These are phyloP conservation scores for Camelus bactrianus DNA, from an alignment of 2,113 vertebrate species.

Conservation along the genomic window DNA sequence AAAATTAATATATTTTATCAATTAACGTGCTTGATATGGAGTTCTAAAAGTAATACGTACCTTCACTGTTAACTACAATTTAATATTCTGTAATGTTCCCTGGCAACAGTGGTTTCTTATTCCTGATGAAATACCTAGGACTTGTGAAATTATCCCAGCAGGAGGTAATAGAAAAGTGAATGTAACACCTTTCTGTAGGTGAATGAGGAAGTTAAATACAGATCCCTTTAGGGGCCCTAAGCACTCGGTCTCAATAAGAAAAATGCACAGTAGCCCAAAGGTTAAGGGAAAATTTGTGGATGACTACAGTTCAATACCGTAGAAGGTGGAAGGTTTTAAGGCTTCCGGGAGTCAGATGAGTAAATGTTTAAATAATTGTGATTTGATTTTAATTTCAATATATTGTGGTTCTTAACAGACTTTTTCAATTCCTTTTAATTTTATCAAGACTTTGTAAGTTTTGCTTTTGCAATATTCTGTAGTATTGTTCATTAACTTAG, in stretches of 20 bases:
- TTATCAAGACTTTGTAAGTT: not conserved
- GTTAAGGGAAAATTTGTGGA: not conserved
- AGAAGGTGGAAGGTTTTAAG: not conserved
- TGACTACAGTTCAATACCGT: not conserved
- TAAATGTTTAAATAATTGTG: not conserved
- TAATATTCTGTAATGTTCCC: slow-evolving; percentile 34
- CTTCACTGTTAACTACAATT: not conserved
- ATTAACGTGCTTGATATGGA: not conserved
- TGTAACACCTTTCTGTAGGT: slow-evolving; percentile 43
- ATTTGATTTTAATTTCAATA: not conserved
- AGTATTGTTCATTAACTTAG: not conserved
- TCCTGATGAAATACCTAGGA: slow-evolving; percentile 43
- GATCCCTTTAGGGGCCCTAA: not conserved
- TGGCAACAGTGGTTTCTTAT: slow-evolving; percentile 9
- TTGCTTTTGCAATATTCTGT: not conserved
- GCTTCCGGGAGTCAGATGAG: not conserved
- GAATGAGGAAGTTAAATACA: slow-evolving; percentile 41
- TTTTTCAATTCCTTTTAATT: slow-evolving; percentile 1
- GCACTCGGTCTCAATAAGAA: slow-evolving; percentile 41
- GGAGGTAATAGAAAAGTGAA: slow-evolving; percentile 21
- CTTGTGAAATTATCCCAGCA: slow-evolving; percentile 44
- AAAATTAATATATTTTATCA: slow-evolving; percentile 42
- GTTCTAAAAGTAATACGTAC: slow-evolving; percentile 22
- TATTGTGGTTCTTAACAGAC: not conserved
- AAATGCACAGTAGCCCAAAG: not conserved